Evolutionary conservation across 2,797 vertebrate genomes (phyloP), one percentile per base, ranked within the genome.

Genomic region (Euthynnus affinis): DNA sequence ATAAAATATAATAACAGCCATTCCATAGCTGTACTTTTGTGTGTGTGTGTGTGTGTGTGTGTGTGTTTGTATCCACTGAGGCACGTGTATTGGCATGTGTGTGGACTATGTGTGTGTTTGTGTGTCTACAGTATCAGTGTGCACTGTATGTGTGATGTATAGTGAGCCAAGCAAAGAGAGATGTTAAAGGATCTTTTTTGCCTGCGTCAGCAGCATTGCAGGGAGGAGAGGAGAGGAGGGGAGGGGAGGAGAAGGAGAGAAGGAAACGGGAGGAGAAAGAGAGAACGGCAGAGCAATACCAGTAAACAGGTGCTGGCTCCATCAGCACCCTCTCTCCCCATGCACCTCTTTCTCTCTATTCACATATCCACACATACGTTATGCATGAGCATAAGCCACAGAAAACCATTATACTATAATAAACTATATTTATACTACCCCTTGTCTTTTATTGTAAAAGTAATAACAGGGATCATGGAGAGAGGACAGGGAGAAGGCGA

Each of bases 141-240:
- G 82, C 86, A 86, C 73, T 79, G 75, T 79, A 66, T 25, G 74
- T 89, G 82, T 91, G 87, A 91, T 91, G 87, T 89, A 89, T 86
- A 87, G 91, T 82, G 88, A 92, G 89, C 75, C 55, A 80, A 56
- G 79, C 70, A 83, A 89, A 92, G 88, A 90, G 88, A 92, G 90
- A 90, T 91, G 89, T 93, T 91, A 89, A 88, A 86, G 90, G 90
- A 89, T 91, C 71, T 79, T 92, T 92, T 95, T 91, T 95, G 92
- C 90, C 94, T 94, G 94, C 90, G 91, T 95, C 95, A 95, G 95
- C 95, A 96, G 92, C 93, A 93, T 91, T 91, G 93, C 93, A 93
- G 95, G 92, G 94, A 75, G 91, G 82, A 78, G 84, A 76, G 74
- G 65, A 51, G 88, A 79, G 74, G 71, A 83, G 72, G 91, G 85